Conservation (phyloP, 2,113 vertebrate species). For the Parus major region DNA sequence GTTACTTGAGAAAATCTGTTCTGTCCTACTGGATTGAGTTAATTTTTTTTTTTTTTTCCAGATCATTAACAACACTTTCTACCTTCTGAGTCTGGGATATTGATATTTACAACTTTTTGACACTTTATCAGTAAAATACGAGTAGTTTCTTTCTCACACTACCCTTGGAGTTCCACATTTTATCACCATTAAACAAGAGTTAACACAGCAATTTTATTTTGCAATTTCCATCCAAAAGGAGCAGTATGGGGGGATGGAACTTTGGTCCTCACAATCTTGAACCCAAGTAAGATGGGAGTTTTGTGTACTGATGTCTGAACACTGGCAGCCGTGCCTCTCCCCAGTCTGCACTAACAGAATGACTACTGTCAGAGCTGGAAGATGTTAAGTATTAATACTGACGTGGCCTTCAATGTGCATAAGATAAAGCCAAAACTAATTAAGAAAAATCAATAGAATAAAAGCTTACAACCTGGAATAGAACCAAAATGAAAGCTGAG, state of each 20-base stretch:
- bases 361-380: background rate
- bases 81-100: background rate
- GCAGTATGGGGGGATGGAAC: background rate
- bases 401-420: background rate
- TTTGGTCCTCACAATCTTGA: background rate
- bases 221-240: background rate
- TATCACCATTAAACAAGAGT: background rate
- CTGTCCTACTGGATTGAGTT: background rate
- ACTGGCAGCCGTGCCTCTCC: background rate
- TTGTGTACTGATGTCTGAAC: background rate
- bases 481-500: background rate
- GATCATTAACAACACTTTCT: background rate
- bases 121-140: background rate
- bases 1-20: background rate
- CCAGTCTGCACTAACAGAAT: background rate
- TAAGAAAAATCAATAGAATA: slow-evolving; percentile 20
- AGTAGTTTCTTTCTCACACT: background rate
- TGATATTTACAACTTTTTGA: background rate
- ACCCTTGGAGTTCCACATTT: background rate
- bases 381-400: background rate
- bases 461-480: background rate
- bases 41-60: background rate
- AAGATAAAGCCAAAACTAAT: background rate
- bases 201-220: background rate
- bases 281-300: background rate